Evolutionary conservation across 2,888 invertebrate genomes (phyloP), one percentile per base, ranked within the genome.

Genomic region (Harpalus rufipes): DNA sequence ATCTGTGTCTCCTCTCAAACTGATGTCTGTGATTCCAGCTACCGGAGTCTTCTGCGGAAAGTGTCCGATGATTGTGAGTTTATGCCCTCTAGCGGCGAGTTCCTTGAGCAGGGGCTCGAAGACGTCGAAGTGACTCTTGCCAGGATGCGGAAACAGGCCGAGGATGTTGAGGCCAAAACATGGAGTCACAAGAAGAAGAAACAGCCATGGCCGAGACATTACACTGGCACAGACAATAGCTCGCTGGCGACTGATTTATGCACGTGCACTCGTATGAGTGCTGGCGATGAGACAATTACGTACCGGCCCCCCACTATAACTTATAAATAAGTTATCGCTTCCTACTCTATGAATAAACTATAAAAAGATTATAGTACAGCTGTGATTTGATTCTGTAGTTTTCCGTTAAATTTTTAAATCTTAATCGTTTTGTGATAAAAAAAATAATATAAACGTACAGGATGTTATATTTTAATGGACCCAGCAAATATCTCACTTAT

Each of bases 81-180:
- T 92, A 88, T 96, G 95, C 0, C 95, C 95, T 81, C 93, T 92
- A 32, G 89, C 91, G 0, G 93, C 93, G 76, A 96, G 89, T 86
- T 93, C 94, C 65, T 91, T 91, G 68, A 96, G 88, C 81, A 94
- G 91, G 0, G 94, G 93, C 87, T 92, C 92, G 87, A 94, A 94
- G 18, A 94, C 94, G 39, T 93, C 91, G 87, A 94, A 95, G 89
- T 96, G 96, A 84, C 96, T 96, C 87, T 93, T 94, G 1, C 95
- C 95, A 2, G 93, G 91, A 88, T 95, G 95, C 0, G 94, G 94
- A 88, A 95, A 95, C 86, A 95, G 90, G 18, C 93, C 95, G 41
- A 96, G 90, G 86, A 96, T 94, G 86, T 92, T 93, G 68, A 91
- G 92, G 41, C 91, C 79, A n/a, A 63, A 76, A 18, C 51, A 81